Base-by-base conservation (phyloP, 2,888 invertebrate species). In the Leucophenga montana region DNA sequence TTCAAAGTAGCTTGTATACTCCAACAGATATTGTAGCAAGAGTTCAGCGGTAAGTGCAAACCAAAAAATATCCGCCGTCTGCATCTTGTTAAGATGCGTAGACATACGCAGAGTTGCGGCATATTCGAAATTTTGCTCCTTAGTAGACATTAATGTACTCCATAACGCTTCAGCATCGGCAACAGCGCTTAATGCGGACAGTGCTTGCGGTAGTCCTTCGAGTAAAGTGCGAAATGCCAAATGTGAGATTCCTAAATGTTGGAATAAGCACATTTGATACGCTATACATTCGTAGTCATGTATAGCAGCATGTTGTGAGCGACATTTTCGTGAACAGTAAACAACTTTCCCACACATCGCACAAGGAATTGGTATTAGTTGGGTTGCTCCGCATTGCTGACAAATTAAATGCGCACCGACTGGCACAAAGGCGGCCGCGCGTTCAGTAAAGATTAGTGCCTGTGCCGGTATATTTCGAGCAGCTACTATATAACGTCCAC, bases 381-480 rank as follows among this genome's bases (percentile, higher is more conserved):
- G 89, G 1, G 87, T 83, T 31, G 89, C 86, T 77, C 93, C 93
- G 88, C 97, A 97, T 78, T 93, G 90, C 78, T 94, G 94, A 85
- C 97, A 97, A 54, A 91, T 78, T 89, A 85, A 54, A 0, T 64
- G 66, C 18, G 78, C 66, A 13, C 91, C 90, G 85, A 93, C 85
- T 73, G 92, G 90, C 1, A 96, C 94, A 87, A 95, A 94, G 0
- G 95, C 92, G 86, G 93, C 94, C 0, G 97, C 94, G 78, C 92
- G 92, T 87, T 97, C 97, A 0, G 92, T 90, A 85, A 96, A 94
- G 50, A 98, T 87, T 0, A 94, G 90, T 77, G 95, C 93, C 0
- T 95, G 95, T 61, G 91, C 90, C 9, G 89, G 86, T 3, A 94
- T 90, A 44, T 89, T 86, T 71, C 90, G 89, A 13, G 89, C 90